phyloP scores from a whole-genome alignment of 2,888 invertebrate genomes.

The Punctoribates punctum region DNA sequence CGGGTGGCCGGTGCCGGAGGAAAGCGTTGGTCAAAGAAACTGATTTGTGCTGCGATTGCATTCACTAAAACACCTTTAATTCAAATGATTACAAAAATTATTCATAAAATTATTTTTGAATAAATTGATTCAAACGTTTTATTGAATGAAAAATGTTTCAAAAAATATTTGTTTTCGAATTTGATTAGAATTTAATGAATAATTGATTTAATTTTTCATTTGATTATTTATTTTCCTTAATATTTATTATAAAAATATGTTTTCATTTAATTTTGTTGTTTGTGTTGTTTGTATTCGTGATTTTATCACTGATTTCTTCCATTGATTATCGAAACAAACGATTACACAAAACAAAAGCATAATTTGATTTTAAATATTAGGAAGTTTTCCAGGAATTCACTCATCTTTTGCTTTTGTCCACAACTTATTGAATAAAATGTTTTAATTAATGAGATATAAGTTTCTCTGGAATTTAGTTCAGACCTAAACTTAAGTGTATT shows the following conservation, averaged over 20 bases:
- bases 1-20: constrained; percentile 24
- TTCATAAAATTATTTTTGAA: background rate
- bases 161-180: background rate
- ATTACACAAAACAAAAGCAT: background rate
- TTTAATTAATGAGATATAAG: too few relatives aligned
- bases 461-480: too few relatives aligned
- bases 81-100: background rate
- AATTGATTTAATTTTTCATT: background rate
- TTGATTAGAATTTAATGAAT: background rate
- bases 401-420: background rate
- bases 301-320: background rate
- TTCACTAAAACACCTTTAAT: background rate
- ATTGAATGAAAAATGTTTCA: background rate
- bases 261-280: background rate
- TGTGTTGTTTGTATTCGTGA: background rate
- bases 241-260: background rate
- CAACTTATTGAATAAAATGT: background rate
- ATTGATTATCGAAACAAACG: background rate
- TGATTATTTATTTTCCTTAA: constrained; percentile 4
- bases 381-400: background rate
- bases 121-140: background rate
- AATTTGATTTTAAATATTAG: background rate
- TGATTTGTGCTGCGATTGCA: constrained; percentile 1
- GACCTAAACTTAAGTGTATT: too few relatives aligned
- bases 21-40: constrained; percentile 1